Base-by-base conservation (phyloP, 2,113 vertebrate genomes). In the Copsychus sechellarum region DNA sequence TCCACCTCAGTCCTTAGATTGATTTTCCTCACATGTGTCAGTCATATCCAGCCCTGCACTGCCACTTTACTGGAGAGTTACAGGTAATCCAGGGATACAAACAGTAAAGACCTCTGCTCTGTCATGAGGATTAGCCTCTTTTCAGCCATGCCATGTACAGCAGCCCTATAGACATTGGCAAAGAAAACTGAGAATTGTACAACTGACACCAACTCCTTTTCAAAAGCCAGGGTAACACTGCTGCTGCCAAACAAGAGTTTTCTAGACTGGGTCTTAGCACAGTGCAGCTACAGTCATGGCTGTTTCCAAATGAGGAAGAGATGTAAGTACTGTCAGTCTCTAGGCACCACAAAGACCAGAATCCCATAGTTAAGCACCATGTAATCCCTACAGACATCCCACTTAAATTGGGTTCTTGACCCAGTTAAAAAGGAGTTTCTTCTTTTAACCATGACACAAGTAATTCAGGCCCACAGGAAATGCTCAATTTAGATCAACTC, bases 381-480 rank as follows among this genome's bases (percentile, higher is more conserved):
- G 28, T 96, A 97, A 95, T 97, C 93, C 78, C 74, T 82, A 73
- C 62, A 85, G 81, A 72, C 71, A 88, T 77, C 85, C 67, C 78
- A 77, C 72, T 93, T 95, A 95, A 93, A 86, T 10, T 58, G 81
- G 78, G 87, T 82, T 94, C 87, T 80, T 96, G 91, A 95, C 93
- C 94, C 81, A 95, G 71, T 96, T 96, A 83, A 93, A 65, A 38
- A 88, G 45, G 61, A 88, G 79, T 88, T 95, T 91, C 91, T 95
- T 92, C 90, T 96, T 92, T 92, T 95, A 95, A 91, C 89, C 54
- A 29, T 56, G 74, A 58, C 79, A 66, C 1, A 3, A 50, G 51
- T 88, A 91, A 83, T 86, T 93, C 51, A 82, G 47, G 64, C 14
- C 47, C 56, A 92, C 67, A 93, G 94, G 90, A 95, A 93, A 91